Base-by-base conservation (phyloP, 64 coral and sea anemone species). In the Actinia equina region DNA sequence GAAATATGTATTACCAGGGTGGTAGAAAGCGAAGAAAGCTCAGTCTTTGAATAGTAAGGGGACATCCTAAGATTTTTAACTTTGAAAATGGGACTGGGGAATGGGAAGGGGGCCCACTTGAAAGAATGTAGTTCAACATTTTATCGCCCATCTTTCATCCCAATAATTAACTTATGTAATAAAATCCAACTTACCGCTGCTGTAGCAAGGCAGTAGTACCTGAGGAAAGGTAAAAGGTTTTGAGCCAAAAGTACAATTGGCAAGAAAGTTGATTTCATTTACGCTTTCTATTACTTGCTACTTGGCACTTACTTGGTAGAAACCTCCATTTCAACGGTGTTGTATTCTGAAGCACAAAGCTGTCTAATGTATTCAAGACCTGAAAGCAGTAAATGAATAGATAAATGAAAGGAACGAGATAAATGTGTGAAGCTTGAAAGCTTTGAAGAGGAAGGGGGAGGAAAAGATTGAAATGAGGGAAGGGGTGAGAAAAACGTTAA, bases 161-260 rank as follows among this genome's bases (percentile, higher is more conserved):
- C 3, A 59, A 5, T 59, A 14, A 59, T 13, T 59, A 16, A 17
- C 16, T 16, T 14, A n/a, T n/a, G n/a, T n/a, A 7, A 22, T 22
- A 22, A 64, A 22, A 13, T 2, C 17, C 22, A 64, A 9, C 17
- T 90, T 86, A 98, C 96, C 30, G 93, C 88, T 82, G 96, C 93
- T 46, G 96, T 98, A 65, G 96, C 96, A 18, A 98, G 90, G 23
- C 96, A 98, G 37, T 98, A 98, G 53, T 98, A 98, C 77, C 96
- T 98, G 62, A 62, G 78, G n/a, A 79, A 77, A 76, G 20, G 3
- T 63, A 22, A 85, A 85, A 20, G 41, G 53, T 4, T 10, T 12
- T 77, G 30, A 25, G 46, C 25, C 45, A 7, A 51, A 26, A 37
- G 17, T 74, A 4, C 6, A 78, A n/a, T n/a, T 19, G 61, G 4